Evolutionary conservation across 2,888 invertebrate species (phyloP), one percentile per base, ranked within the genome.

Genomic region (Drosophila neotestacea): DNA sequence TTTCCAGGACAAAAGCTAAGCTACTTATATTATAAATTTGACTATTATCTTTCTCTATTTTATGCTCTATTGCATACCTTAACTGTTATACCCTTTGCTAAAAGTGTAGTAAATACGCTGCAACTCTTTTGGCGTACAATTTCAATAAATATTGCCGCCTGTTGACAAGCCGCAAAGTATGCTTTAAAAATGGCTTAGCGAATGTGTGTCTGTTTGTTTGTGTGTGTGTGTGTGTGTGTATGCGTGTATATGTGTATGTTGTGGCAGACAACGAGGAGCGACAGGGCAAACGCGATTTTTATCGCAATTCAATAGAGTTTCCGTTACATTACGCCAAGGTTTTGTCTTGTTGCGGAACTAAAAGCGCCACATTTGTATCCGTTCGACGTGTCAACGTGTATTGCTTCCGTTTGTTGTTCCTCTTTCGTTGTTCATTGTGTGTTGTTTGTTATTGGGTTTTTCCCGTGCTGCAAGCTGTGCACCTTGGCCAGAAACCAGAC

Each of bases 281-380:
- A 66, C 67, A 59, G 55, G 73, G 83, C 89, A 87, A 85, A 90
- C 88, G 91, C 91, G 91, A 91, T 90, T 90, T 90, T 91, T 90
- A 90, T 90, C 90, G 89, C 88, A 84, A 90, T 90, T 90, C 90
- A 90, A 90, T 91, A 90, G 90, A 90, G 79, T 82, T 89, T 79
- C 86, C 85, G 88, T 85, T 85, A 88, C 84, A 88, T 85, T 89
- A 89, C 81, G 73, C 86, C 68, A 65, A 67, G 65, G 70, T 75
- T 89, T 85, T 87, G 88, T 89, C 88, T 79, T 55, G 73, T 66
- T 74, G 88, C 86, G 86, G 86, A 86, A 89, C 90, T 88, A 89
- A 88, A 71, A 84, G 87, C 81, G 84, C 79, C 89, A 88, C 75
- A 86, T 86, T 86, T 88, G 88, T 89, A 89, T 89, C 86, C 90